A percentile compares a stretch with the other conserved stretches of the same genome.
Conservation (phyloP, 2,888 invertebrate genomes). For the Patella depressa region DNA sequence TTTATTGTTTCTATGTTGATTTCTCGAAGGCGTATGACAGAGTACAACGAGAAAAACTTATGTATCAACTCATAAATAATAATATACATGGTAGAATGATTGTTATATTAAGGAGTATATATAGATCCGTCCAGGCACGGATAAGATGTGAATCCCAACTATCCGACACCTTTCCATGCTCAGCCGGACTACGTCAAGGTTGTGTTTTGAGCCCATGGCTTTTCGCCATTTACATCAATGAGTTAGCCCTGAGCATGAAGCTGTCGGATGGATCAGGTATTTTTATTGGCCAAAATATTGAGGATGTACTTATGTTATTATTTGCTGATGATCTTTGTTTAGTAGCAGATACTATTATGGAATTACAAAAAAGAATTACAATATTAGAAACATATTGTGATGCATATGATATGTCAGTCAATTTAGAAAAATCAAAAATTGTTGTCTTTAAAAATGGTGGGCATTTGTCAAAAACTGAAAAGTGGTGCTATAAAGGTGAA, state of each 20-base stretch:
- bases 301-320: not conserved
- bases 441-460: constrained; percentile 3
- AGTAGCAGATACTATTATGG: not conserved
- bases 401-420: constrained; percentile 1
- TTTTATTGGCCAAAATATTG: not conserved
- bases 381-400: constrained; percentile 8
- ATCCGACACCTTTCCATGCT: not conserved
- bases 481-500: not conserved
- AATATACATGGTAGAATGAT: constrained; percentile 4
- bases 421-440: not conserved
- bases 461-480: constrained; percentile 2
- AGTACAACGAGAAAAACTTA: not conserved
- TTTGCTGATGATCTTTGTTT: not conserved
- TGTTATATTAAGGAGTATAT: not conserved
- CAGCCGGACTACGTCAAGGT: not conserved
- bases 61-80: not conserved
- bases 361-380: not conserved
- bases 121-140: not conserved
- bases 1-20: constrained; percentile 4
- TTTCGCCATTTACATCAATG: constrained; percentile 1
- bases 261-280: not conserved
- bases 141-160: not conserved
- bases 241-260: not conserved
- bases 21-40: not conserved
- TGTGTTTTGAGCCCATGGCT: constrained; percentile 5